Evolutionary conservation across 2,888 invertebrate genomes (phyloP), one percentile per base, ranked within the genome.

Genomic region (Scrobipalpa atriplicella): DNA sequence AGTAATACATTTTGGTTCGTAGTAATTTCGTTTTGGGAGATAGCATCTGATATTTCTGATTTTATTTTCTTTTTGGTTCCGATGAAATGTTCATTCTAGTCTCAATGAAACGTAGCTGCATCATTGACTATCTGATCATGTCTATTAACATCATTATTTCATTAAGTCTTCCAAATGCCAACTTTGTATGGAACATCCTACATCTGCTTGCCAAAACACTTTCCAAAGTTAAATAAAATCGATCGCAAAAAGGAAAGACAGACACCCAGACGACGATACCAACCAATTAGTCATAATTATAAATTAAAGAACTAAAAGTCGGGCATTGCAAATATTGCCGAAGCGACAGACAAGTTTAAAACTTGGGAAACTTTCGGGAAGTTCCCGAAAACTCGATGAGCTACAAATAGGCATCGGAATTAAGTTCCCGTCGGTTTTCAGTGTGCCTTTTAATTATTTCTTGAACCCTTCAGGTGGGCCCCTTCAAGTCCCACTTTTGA

Each of bases 391-490:
- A 88, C 84, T 87, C 83, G 84, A 85, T 86, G 89, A 88, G 89
- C 84, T 88, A 87, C 90, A 89, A 91, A 92, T 90, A 89, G 86
- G 90, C 90, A 91, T 90, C 85, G 86, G 86, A 86, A 89, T 89
- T 85, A 87, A 90, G 90, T 91, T 89, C 81, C 82, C 78, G 80
- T 78, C 84, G 84, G 85, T 87, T 85, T 87, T 83, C 88, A 81
- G 87, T 85, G 79, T 83, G 89, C 89, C 91, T 92, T 92, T 92
- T 92, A 92, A 92, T 92, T 92, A 92, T 92, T 89, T 85, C 85
- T 81, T 74, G 77, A 76, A 78, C 75, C 83, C 80, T 81, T 79
- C 85, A 87, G 88, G 87, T 89, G 82, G 81, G 78, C 77, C 71
- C 82, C 80, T 79, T 70, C 43, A 58, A 64, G 41, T 36, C 52